Percentiles rank a stretch among this genome's conserved stretches.
Conservation (phyloP, 2,797 vertebrate species). For the Acipenser ruthenus region DNA sequence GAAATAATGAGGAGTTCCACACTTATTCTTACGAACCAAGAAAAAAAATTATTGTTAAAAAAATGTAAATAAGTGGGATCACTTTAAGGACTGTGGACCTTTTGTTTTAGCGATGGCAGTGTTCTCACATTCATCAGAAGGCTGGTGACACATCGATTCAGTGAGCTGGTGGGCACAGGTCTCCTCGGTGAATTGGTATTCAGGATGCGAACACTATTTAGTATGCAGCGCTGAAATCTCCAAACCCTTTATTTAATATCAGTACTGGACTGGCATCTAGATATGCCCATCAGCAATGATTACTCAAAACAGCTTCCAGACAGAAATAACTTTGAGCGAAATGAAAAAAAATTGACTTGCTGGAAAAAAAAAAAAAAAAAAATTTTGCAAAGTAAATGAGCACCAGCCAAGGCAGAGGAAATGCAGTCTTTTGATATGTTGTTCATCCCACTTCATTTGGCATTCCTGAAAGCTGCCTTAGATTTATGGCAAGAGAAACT, state of each 20-base stretch:
- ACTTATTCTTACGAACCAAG: too few species aligned
- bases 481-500: not conserved
- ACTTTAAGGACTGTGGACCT: not conserved
- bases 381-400: not conserved
- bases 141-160: constrained; percentile 16
- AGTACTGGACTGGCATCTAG: constrained; percentile 18
- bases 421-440: constrained; percentile 18
- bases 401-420: not conserved
- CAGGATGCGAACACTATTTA: constrained; percentile 21
- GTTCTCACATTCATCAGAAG: constrained; percentile 6
- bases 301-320: constrained; percentile 20
- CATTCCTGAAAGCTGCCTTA: not conserved
- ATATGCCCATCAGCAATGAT: constrained; percentile 21
- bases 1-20: too few species aligned
- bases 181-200: constrained; percentile 23
- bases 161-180: constrained; percentile 14
- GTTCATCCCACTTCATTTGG: constrained; percentile 1
- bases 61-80: not conserved
- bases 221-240: constrained; percentile 20
- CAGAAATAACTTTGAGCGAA: constrained; percentile 23
- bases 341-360: not conserved
- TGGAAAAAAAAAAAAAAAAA: too few species aligned
- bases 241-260: constrained; percentile 31
- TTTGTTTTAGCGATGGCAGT: not conserved
- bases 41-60: too few species aligned